Evolutionary conservation across 2,888 invertebrate species (phyloP).

Genomic region (Andrena marginata): DNA sequence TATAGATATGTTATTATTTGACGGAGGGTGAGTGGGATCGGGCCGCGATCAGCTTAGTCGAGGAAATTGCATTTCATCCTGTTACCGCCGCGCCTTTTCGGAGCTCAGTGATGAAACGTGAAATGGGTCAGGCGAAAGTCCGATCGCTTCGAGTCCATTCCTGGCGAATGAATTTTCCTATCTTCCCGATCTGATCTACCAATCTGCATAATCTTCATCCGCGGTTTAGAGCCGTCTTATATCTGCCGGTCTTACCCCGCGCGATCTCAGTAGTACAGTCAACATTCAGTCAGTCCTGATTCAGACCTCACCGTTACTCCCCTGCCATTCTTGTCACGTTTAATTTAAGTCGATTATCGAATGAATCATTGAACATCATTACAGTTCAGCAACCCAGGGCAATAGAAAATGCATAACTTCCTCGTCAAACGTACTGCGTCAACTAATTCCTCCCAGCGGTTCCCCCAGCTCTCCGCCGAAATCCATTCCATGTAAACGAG

Average conservation of each 20-base stretch:
- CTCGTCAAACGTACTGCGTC: slow-evolving; percentile 8
- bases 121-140: slow-evolving; percentile 11
- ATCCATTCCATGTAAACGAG: slow-evolving; percentile 80
- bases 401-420: not conserved
- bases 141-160: not conserved
- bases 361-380: too few relatives aligned
- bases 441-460: slow-evolving; percentile 47
- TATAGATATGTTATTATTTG: slow-evolving; percentile 85
- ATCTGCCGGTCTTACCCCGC: too few relatives aligned
- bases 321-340: too few relatives aligned
- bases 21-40: slow-evolving; percentile 66
- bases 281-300: too few relatives aligned
- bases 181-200: too few relatives aligned
- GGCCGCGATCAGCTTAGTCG: slow-evolving; percentile 70
- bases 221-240: too few relatives aligned
- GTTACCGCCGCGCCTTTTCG: slow-evolving; percentile 64
- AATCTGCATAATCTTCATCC: too few relatives aligned
- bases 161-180: not conserved
- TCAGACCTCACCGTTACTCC: too few relatives aligned
- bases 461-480: slow-evolving; percentile 16
- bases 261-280: too few relatives aligned
- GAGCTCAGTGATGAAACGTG: slow-evolving; percentile 27
- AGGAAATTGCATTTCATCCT: slow-evolving; percentile 80
- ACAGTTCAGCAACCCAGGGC: not conserved
- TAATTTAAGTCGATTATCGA: too few relatives aligned